These are phyloP conservation scores for Meandrina meandrites DNA, from an alignment of 92 coral and sea anemone genomes.

Conservation along the genomic window DNA sequence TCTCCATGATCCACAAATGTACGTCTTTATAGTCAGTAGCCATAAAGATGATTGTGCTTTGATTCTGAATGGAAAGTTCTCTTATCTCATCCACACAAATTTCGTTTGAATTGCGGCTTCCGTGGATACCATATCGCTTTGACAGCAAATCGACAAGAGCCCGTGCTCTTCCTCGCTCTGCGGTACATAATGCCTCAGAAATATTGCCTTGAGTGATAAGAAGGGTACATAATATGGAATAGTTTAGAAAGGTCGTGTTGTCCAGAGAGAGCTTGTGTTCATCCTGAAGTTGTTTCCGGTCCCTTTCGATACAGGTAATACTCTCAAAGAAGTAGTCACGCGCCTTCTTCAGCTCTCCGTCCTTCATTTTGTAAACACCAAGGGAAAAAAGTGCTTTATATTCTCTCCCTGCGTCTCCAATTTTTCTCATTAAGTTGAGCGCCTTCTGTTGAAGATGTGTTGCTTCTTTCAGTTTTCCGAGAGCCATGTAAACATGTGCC, in stretches of 20 bases:
- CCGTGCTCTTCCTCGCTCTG: slow-evolving; percentile 26
- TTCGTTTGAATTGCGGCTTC: background rate
- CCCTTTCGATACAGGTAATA: background rate
- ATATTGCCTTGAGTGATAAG: background rate
- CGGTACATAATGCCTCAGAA: slow-evolving; percentile 6
- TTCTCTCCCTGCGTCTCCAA: background rate
- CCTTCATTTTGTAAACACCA: background rate
- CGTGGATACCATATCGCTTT: background rate
- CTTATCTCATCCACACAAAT: background rate
- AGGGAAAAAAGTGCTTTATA: background rate
- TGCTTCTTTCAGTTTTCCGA: background rate
- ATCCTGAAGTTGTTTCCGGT: background rate
- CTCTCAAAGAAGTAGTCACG: background rate
- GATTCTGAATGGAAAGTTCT: background rate
- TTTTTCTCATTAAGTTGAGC: background rate
- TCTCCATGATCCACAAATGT: background rate
- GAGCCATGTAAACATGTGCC: background rate
- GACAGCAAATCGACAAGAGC: slow-evolving; percentile 34
- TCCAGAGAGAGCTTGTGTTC: slow-evolving; percentile 29
- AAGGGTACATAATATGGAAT: background rate
- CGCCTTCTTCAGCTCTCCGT: background rate
- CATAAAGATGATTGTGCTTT: background rate
- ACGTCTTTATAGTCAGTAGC: background rate
- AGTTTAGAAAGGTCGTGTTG: background rate
- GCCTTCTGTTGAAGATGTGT: background rate